Evolutionary conservation across 2,888 invertebrate genomes (phyloP), one percentile per base, ranked within the genome.

Genomic region (Habroteleia sp.): DNA sequence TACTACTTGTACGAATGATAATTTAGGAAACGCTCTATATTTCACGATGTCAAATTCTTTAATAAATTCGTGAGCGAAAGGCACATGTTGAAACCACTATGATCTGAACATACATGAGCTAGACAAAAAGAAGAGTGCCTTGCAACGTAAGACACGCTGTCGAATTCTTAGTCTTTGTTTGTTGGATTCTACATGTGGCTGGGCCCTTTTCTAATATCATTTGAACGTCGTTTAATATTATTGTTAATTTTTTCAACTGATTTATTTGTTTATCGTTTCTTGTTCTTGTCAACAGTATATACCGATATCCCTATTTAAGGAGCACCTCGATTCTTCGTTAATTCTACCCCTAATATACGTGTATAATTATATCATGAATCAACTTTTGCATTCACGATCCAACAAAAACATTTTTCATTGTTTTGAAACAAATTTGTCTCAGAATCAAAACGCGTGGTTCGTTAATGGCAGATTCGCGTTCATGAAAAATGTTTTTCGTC

Each of bases 1-100:
- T 71, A 52, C 60, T 58, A 68, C 27, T 58, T 16, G 35, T 71
- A 77, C 56, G 50, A 66, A 74, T 44, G 44, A 58, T 72, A 60
- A 73, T 73, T 75, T 77, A 77, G 78, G 77, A 78, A 77, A 78
- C 76, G 74, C 71, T 78, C 76, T 77, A 77, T n/a, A n/a, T 56
- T 29, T 56, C 58, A 56, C 60, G 52, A 71, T 54, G 44, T 71
- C 54, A 60, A 71, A 54, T 42, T 69, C 37, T 35, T 73, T 50
- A 58, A 66, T 74, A 66, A 78, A 77, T 78, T 77, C 77, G 79
- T 77, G 78, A 80, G 79, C 80, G 74, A 84, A 85, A 85, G 83
- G 83, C 83, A 84, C 84, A 80, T 79, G 80, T 80, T 81, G 75
- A 83, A 80, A 83, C 79, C 73, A 81, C 77, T 63, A 29, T 68